Evolutionary conservation across 2,113 vertebrate genomes (phyloP), one percentile per base, ranked within the genome.

Genomic region (Hemichromis elongatus): DNA sequence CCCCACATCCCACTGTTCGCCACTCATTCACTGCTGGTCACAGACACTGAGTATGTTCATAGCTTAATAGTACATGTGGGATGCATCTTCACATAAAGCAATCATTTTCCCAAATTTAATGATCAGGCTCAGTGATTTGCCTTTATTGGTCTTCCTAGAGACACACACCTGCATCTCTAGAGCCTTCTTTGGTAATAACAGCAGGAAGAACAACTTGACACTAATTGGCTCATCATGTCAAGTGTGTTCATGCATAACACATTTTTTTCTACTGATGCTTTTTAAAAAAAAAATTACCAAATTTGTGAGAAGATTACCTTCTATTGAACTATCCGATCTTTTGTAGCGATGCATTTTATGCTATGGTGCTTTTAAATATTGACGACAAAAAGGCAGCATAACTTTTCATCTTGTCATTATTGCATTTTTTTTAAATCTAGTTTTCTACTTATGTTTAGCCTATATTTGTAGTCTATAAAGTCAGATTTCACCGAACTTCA

Each of bases 151-250:
- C 86, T 86, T 92, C 86, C 77, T 80, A 75, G 57, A 82, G 28
- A 59, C 86, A 85, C 93, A 87, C 93, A 95, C 94, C 94, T 94
- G 92, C 92, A 90, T 86, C 90, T 93, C 88, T 63, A 78, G 84
- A 93, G 88, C 30, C 57, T 73, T 87, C 78, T 90, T 91, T 81
- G 53, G 82, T 89, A 88, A 86, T 85, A 89, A 88, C 89, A 88
- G 80, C 85, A 59, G 80, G 78, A 89, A 93, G 90, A 92, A 92
- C 89, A 81, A 92, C 93, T 92, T 89, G 86, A 92, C 70, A 88
- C 88, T 92, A 94, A 95, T 94, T 95, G 91, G 88, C 92, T 92
- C 92, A 90, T 93, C 87, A 84, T 87, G 86, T 92, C 80, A 80
- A 90, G 91, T 86, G 92, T 84, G 81, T 87, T 92, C 92, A 80